Conservation (phyloP, 2,797 vertebrate species). For the Silurus aristotelis region DNA sequence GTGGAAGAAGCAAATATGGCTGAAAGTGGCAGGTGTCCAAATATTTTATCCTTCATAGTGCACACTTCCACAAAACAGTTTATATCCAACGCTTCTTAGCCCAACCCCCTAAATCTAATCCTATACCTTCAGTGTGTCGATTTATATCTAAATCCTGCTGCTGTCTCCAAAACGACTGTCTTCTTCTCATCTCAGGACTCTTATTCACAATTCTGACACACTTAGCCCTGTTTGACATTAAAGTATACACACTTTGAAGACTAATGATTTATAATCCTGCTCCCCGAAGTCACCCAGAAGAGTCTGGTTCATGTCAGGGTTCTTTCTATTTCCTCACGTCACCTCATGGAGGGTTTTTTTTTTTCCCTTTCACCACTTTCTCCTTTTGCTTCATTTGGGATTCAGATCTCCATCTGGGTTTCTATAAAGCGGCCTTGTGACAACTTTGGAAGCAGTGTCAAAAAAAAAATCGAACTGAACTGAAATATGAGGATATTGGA, state of each 20-base stretch:
- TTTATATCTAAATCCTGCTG: not conserved
- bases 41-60: too few species aligned
- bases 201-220: not conserved
- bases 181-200: not conserved
- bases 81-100: too few species aligned
- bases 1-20: too few species aligned
- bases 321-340: not conserved
- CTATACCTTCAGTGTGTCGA: not conserved
- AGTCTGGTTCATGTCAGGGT: not conserved
- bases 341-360: not conserved
- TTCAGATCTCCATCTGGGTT: not conserved
- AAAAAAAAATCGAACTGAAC: not conserved
- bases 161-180: not conserved
- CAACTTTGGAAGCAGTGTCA: too few species aligned
- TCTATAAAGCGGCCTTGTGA: not conserved
- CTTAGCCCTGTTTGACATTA: not conserved
- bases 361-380: not conserved
- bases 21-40: too few species aligned
- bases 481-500: not conserved
- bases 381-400: not conserved
- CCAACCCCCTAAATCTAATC: too few species aligned
- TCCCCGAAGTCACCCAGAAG: not conserved
- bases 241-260: not conserved
- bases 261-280: slow-evolving; percentile 4
- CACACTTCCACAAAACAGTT: too few species aligned